Conservation (phyloP, 2,888 invertebrate genomes). For the Oligia strigilis region DNA sequence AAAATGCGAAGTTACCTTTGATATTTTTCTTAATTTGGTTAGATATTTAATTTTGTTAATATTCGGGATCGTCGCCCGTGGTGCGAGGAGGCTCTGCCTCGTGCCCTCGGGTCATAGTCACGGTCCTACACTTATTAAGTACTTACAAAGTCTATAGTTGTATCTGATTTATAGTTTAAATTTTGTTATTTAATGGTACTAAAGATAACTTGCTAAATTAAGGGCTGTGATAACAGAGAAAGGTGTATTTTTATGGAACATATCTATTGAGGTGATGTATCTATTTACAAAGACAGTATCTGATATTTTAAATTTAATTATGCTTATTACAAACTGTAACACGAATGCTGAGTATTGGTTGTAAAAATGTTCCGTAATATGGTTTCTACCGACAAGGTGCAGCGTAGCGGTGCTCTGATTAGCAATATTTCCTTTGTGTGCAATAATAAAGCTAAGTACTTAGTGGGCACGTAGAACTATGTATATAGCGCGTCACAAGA, state of each 20-base stretch:
- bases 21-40: conserved; percentile 65
- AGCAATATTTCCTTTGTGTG: conserved; percentile 65
- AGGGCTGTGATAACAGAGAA: conserved; percentile 88
- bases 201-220: conserved; percentile 78
- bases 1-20: conserved; percentile 65
- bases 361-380: conserved; percentile 63
- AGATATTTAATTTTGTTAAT: conserved; percentile 70
- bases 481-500: conserved; percentile 37
- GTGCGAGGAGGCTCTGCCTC: conserved; percentile 9
- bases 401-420: conserved; percentile 45
- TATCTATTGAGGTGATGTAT: conserved; percentile 76
- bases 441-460: conserved; percentile 53
- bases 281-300: conserved; percentile 68
- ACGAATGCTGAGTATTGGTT: conserved; percentile 39
- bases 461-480: conserved; percentile 33
- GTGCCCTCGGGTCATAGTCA: conserved; percentile 8
- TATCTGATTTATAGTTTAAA: conserved; percentile 81
- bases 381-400: conserved; percentile 35
- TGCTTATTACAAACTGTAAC: conserved; percentile 55
- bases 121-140: conserved; percentile 72
- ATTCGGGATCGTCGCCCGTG: conserved; percentile 57
- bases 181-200: conserved; percentile 83
- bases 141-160: conserved; percentile 78
- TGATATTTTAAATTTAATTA: conserved; percentile 63
- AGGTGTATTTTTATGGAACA: conserved; percentile 81